Base-by-base conservation (phyloP, 2,888 invertebrate species). In the Drosophila greeni region DNA sequence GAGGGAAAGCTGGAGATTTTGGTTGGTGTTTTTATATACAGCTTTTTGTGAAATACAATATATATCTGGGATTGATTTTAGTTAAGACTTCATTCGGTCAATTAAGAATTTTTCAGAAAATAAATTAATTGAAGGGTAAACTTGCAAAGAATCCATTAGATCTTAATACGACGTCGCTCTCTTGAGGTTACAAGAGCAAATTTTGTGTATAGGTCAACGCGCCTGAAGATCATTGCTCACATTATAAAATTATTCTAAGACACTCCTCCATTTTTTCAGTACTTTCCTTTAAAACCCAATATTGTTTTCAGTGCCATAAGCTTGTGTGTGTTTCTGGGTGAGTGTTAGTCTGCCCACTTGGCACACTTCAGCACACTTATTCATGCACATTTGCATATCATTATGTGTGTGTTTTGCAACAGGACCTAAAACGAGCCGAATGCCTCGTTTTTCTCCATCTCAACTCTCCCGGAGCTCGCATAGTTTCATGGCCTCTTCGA, bases 341-440 rank as follows among this genome's bases (percentile, higher is more conserved):
- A 62, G 70, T 69, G 60, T 68, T 54, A 66, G 66, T 23, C 58
- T 62, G 59, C 59, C 58, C 59, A 58, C 59, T 58, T 59, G 62
- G 56, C 66, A 72, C 74, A 76, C 73, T 82, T 76, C 76, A 71
- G 65, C 82, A 77, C 66, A 75, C 70, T 82, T 82, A 73, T 82
- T 84, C 80, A 69, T 80, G 66, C 72, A 82, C 84, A 81, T 81
- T 81, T 84, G 81, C 81, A 81, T 81, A 82, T 81, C 74, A 84
- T 81, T 81, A 84, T 75, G 73, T 59, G 51, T 42, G 66, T 52
- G 56, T 66, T 59, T 68, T 49, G 52, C 71, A 58, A 20, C 67
- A 60, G 43, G 52, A 55, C 37, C 45, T 42, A 48, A 68, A 52
- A 29, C 42, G 52, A 37, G 36, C 48, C 42, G 43, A 42, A 52